Evolutionary conservation across 2,888 invertebrate species (phyloP), one percentile per base, ranked within the genome.

Genomic region (Lamellibrachia columna): DNA sequence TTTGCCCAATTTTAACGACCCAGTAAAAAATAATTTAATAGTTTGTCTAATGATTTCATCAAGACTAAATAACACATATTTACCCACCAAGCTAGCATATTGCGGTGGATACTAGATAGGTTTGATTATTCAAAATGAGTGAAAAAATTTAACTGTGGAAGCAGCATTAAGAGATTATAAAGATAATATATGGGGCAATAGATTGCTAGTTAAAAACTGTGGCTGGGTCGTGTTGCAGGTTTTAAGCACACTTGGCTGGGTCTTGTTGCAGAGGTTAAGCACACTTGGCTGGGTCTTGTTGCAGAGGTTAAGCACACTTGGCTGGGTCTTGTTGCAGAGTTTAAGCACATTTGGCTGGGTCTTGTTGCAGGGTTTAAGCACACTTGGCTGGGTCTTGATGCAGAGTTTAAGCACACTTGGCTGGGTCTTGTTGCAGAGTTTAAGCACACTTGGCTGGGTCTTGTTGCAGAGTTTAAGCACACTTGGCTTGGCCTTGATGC

Each of bases 261-360:
- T 40, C 40, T 40, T 93, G 92, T 94, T 92, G n/a, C 94, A 96
- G 96, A 96, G 94, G 96, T 96, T 93, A 95, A 96, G 92, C 96
- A 96, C 92, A 97, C 97, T 0, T 98, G 98, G 98, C 96, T 96
- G 93, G 97, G 97, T 94, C 95, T 98, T 93, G 92, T 94, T 92
- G n/a, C 94, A 96, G 96, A 96, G 94, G 96, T 96, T 93, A 95
- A 96, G 92, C 96, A 96, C 92, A 97, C 97, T 0, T 98, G 98
- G 98, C 96, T 96, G 93, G 97, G 97, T 94, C 95, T 98, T 93
- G 92, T 94, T 92, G n/a, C 94, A 96, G 96, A 96, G 94, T 96
- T 96, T 93, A 95, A 96, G 92, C 96, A 96, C 92, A 97, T 97
- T 0, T 98, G 98, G 98, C 96, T 96, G 93, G 97, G 97, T 94